Evolutionary conservation across 1,140 invertebrate genomes (phyloP), one percentile per base, ranked within the genome.

Genomic region (Lanistes nyassanus): DNA sequence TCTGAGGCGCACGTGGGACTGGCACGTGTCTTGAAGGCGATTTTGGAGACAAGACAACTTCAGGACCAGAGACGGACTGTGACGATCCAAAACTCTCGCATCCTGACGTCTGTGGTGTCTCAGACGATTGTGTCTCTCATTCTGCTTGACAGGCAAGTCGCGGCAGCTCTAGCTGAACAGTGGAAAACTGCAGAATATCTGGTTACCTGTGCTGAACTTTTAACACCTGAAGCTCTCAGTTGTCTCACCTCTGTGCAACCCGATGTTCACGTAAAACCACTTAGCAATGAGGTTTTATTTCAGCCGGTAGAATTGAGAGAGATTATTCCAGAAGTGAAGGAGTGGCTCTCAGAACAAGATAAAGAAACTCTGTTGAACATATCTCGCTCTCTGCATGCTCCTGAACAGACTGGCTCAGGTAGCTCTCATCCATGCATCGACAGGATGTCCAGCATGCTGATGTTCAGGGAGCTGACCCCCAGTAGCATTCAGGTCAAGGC

Each of bases 261-360:
- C 26, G 55, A 13, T 26, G 66, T 62, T 4, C 53, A 76, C 19
- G 36, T 76, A 3, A 29, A 67, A 29, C 51, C 70, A 1, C 21
- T 76, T 21, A 67, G 70, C 74, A 76, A 65, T 3, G 21, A 64
- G 2, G 31, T 9, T 9, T 31, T 68, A 21, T 76, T 69, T 37
- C 66, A 69, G 26, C 74, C 66, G 9, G 31, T 29, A 19, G 47
- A 39, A 16, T 26, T 70, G 2, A 68, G 34, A 5, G n/a, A n/a
- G n/a, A n/a, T n/a, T n/a, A n/a, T n/a, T n/a, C n/a, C n/a, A n/a
- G n/a, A n/a, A n/a, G n/a, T 75, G 2, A 56, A 67, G 23, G 36
- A 65, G 42, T 56, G 64, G 51, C 29, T 67, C 47, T 19, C 19
- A 23, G 31, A 34, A n/a, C 64, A 66, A 9, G n/a, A 62, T 31